Conservation (phyloP, 2,113 vertebrate species). For the human region DNA sequence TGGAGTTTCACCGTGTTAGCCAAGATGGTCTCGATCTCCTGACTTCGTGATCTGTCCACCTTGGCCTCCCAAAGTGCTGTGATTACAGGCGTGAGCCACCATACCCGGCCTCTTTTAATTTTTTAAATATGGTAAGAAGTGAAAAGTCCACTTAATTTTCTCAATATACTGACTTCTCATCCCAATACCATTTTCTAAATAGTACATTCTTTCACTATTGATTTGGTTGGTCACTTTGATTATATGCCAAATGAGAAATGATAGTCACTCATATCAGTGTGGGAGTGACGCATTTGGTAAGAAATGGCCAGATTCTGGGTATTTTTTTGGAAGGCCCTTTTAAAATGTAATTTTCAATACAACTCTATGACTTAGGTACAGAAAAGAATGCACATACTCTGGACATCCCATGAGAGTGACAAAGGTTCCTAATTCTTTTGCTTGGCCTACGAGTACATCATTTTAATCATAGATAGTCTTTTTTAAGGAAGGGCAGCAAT, state of each 20-base stretch:
- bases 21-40: no score
- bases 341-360: background rate
- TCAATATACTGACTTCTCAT: background rate
- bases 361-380: background rate
- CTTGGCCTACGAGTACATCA: background rate
- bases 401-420: background rate
- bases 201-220: background rate
- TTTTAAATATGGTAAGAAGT: background rate
- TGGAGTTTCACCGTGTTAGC: no score
- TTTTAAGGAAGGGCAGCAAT: background rate
- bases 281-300: background rate
- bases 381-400: background rate
- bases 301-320: background rate
- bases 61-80: no score
- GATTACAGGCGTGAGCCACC: no score
- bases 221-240: constrained; percentile 6
- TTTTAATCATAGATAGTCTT: background rate
- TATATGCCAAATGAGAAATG: background rate
- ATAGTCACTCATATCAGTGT: background rate
- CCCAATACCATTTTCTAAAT: background rate
- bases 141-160: background rate
- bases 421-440: background rate
- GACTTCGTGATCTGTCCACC: no score
- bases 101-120: background rate
- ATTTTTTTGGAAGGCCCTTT: background rate